Evolutionary conservation across 2,888 invertebrate genomes (phyloP).

Genomic region (Chesias legatella): DNA sequence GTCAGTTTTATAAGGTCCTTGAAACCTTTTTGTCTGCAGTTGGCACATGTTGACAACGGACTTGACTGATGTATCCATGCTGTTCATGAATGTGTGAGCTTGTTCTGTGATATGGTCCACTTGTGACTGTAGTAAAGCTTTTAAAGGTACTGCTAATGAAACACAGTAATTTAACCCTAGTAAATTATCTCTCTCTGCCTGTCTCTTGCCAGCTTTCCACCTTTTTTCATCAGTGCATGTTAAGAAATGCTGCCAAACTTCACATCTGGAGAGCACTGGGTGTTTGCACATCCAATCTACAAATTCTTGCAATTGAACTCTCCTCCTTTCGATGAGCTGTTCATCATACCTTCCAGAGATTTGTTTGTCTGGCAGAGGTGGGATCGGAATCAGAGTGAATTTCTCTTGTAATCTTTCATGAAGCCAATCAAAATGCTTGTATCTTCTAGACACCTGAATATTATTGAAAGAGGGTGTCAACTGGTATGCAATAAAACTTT

Average conservation of each 20-base stretch:
- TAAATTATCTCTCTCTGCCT: slow-evolving; percentile 96
- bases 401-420: slow-evolving; percentile 96
- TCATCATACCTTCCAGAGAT: slow-evolving; percentile 98
- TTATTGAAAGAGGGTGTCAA: slow-evolving; percentile 96
- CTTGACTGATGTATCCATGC: slow-evolving; percentile 93
- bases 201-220: slow-evolving; percentile 98
- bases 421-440: slow-evolving; percentile 99
- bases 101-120: slow-evolving; percentile 92
- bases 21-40: slow-evolving; percentile 93
- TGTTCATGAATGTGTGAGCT: slow-evolving; percentile 89
- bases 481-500: slow-evolving; percentile 98
- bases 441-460: slow-evolving; percentile 95
- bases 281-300: slow-evolving; percentile 98
- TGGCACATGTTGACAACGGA: slow-evolving; percentile 88
- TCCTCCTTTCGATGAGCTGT: slow-evolving; percentile 96
- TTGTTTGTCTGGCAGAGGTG: slow-evolving; percentile 98
- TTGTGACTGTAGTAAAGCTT: slow-evolving; percentile 85
- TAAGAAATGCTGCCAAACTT: slow-evolving; percentile 98
- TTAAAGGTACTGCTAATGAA: slow-evolving; percentile 91
- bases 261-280: slow-evolving; percentile 94
- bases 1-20: slow-evolving; percentile 92
- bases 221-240: slow-evolving; percentile 98
- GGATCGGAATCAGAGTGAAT: slow-evolving; percentile 96
- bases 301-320: slow-evolving; percentile 96
- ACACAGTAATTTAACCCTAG: slow-evolving; percentile 95